Base-by-base conservation (phyloP, 2,888 invertebrate species). In the Pogonocherus hispidulus region DNA sequence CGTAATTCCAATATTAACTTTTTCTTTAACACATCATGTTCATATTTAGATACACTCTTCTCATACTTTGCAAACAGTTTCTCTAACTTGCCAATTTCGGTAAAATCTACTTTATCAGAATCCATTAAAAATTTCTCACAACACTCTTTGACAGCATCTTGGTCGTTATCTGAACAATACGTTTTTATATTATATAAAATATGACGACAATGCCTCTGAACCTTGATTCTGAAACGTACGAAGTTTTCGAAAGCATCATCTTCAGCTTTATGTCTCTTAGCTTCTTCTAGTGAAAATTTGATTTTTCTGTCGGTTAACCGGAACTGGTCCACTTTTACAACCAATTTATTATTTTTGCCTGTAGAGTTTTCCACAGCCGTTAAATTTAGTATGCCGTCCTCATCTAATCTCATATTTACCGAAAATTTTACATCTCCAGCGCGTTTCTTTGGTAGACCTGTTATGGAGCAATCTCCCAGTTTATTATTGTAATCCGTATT, bases 321-420 rank as follows among this genome's bases (percentile, higher is more conserved):
- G 27, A 63, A 69, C 35, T 73, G 65, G 0, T 66, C 68, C 16
- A 74, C 63, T 14, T 63, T 68, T 20, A 76, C 72, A 9, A 65
- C 65, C 14, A 76, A 47, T 6, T 74, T 64, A 47, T 75, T 76
- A 2, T 11, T 67, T 19, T 69, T 70, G 5, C 59, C 56, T 5
- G 69, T 67, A 0, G 63, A 52, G 3, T 44, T 47, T 51, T 78
- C 79, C 16, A 22, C 67, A 1, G 76, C 79, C 18, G 63, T 63
- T 8, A 76, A 64, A 35, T 44, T 65, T 22, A 79, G 51, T 37
- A 79, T 73, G 1, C 79, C 79, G 46, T 78, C 75, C n/a, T 66
- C 54, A 19, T 77, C 71, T 9, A 77, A 41, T 3, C 18, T 23
- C 47, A 75, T 64, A 1, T 55, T 63, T 1, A 72, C 47, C 4